These are phyloP conservation scores for Phaonia tiefii DNA, from an alignment of 2,888 invertebrate species.

Conservation along the genomic window DNA sequence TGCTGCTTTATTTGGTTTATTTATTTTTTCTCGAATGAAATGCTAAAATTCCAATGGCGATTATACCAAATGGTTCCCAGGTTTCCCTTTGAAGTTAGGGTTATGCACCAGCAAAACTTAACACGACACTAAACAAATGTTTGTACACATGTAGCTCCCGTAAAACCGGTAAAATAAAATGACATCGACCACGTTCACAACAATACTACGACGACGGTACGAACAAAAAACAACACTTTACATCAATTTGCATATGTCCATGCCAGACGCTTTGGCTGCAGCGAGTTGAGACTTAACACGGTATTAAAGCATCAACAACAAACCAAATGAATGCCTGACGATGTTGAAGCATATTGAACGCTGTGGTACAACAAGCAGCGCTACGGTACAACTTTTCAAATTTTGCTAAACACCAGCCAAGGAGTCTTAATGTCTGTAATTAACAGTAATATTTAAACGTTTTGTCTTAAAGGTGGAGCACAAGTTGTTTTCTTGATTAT, in stretches of 20 bases:
- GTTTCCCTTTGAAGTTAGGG: conserved; percentile 12
- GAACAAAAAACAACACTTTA: not conserved
- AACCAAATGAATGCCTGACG: too few relatives aligned
- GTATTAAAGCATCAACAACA: not conserved
- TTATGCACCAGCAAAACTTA: conserved; percentile 15
- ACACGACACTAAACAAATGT: conserved; percentile 8
- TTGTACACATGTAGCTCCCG: conserved; percentile 23
- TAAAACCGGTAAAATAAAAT: conserved; percentile 31
- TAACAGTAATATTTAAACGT: too few relatives aligned
- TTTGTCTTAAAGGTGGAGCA: too few relatives aligned
- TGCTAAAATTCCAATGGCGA: conserved; percentile 16
- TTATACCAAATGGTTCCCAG: not conserved
- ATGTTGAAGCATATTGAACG: too few relatives aligned
- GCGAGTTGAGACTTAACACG: not conserved
- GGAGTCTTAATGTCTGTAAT: not conserved
- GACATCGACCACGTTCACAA: too few relatives aligned
- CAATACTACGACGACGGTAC: not conserved
- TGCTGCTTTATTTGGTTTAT: not conserved
- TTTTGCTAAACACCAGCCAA: not conserved
- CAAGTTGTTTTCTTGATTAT: too few relatives aligned
- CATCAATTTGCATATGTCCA: conserved; percentile 20
- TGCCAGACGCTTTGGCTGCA: not conserved
- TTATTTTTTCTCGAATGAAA: not conserved
- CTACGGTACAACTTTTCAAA: too few relatives aligned
- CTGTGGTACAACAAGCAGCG: too few relatives aligned